Percentiles rank a stretch among this genome's conserved stretches.
Conservation (phyloP, 2,113 vertebrate genomes). For the Onychostruthus taczanowskii region DNA sequence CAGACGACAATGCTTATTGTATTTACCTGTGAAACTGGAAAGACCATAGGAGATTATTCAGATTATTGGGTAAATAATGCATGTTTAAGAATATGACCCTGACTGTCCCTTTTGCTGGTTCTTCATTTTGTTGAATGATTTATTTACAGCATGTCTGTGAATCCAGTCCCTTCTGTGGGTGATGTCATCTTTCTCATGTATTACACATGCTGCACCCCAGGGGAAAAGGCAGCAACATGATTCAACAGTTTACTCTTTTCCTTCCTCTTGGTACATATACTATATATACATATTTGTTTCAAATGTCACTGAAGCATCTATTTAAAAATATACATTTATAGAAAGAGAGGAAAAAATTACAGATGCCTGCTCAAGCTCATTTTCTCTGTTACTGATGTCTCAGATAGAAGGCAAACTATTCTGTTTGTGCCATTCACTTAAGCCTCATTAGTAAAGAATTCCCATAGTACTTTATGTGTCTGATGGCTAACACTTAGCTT, state of each 20-base stretch:
- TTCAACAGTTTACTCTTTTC: neutral
- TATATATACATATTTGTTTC: neutral
- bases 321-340: neutral
- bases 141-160: conserved; percentile 6
- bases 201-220: neutral
- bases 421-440: neutral
- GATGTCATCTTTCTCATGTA: conserved; percentile 42
- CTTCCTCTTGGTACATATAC: neutral
- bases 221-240: neutral
- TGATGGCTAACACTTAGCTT: neutral
- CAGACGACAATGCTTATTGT: neutral
- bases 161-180: neutral
- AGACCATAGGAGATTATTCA: neutral
- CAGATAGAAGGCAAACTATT: neutral
- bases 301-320: neutral
- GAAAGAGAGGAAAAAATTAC: neutral
- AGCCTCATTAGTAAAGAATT: neutral
- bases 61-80: neutral
- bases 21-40: neutral
- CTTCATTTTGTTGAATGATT: conserved; percentile 27
- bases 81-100: neutral
- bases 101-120: neutral
- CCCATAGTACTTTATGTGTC: neutral
- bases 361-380: neutral
- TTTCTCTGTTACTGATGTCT: neutral